These are phyloP conservation scores for Eulacestoma nigropectus DNA, from an alignment of 2,113 vertebrate species.

Conservation along the genomic window DNA sequence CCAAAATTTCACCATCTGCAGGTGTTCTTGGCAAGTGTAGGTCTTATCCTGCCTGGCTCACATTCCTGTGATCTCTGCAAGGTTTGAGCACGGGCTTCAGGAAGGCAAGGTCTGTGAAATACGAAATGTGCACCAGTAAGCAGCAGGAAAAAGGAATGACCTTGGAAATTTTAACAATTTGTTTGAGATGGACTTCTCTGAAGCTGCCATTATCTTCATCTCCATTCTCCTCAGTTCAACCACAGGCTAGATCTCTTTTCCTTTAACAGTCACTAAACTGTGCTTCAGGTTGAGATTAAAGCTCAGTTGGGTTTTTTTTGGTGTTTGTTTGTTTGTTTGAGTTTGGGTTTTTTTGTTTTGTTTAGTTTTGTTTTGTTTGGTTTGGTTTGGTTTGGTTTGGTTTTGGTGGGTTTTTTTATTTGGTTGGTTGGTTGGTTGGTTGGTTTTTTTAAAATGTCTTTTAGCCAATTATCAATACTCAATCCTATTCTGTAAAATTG, in stretches of 20 bases:
- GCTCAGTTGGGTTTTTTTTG: background rate
- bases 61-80: background rate
- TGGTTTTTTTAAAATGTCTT: background rate
- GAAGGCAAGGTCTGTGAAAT: background rate
- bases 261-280: background rate
- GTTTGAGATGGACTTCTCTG: background rate
- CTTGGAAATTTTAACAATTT: background rate
- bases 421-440: too few species aligned
- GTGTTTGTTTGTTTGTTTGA: too few species aligned
- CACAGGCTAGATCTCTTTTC: background rate
- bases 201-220: background rate
- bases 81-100: background rate
- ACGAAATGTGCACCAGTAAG: background rate
- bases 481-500: background rate
- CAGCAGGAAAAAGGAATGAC: background rate
- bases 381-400: too few species aligned
- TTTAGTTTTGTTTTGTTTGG: too few species aligned
- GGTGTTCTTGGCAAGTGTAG: background rate
- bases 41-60: background rate
- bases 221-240: background rate
- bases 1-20: background rate
- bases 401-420: background rate
- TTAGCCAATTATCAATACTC: background rate
- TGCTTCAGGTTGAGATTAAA: background rate
- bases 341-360: background rate